These are phyloP conservation scores for Pseudomugil tenellus DNA, from an alignment of 2,797 vertebrate species.

Conservation along the genomic window DNA sequence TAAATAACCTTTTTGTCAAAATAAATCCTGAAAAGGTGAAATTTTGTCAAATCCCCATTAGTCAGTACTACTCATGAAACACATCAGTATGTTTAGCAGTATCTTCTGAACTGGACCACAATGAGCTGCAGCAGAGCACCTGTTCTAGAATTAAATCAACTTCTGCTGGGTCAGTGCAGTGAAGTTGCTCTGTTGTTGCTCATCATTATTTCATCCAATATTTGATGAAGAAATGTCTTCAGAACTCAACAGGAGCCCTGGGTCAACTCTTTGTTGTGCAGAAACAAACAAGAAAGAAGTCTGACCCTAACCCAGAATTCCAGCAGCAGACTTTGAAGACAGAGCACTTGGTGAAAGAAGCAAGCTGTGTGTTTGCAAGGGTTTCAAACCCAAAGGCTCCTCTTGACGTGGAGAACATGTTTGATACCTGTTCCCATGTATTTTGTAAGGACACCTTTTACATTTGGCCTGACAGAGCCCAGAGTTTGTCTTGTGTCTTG, in stretches of 20 bases:
- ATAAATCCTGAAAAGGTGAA: no score
- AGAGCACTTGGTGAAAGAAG: constrained; percentile 30
- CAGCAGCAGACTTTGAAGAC: constrained; percentile 43
- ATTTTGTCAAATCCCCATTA: no score
- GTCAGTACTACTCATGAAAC: background rate
- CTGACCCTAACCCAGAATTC: constrained; percentile 42
- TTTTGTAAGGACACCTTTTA: constrained; percentile 62
- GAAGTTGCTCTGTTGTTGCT: constrained; percentile 7
- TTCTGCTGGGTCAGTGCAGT: background rate
- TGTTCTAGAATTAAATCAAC: constrained; percentile 6
- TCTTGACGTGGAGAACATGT: constrained; percentile 48
- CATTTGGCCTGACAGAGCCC: constrained; percentile 31
- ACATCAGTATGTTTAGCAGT: background rate
- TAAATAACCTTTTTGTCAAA: no score
- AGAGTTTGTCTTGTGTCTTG: constrained; percentile 16
- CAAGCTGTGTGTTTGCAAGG: constrained; percentile 34
- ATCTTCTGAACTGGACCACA: constrained; percentile 5
- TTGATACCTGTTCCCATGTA: constrained; percentile 64
- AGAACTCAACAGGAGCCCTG: constrained; percentile 25
- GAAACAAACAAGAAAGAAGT: constrained; percentile 41
- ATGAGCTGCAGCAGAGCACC: background rate
- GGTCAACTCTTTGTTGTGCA: constrained; percentile 47
- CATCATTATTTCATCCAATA: constrained; percentile 53
- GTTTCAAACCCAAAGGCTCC: constrained; percentile 45
- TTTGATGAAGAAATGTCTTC: constrained; percentile 43